A percentile compares a stretch with the other conserved stretches of the same genome.
Conservation (phyloP, 1,140 invertebrate species). For the Drosophila funebris region DNA sequence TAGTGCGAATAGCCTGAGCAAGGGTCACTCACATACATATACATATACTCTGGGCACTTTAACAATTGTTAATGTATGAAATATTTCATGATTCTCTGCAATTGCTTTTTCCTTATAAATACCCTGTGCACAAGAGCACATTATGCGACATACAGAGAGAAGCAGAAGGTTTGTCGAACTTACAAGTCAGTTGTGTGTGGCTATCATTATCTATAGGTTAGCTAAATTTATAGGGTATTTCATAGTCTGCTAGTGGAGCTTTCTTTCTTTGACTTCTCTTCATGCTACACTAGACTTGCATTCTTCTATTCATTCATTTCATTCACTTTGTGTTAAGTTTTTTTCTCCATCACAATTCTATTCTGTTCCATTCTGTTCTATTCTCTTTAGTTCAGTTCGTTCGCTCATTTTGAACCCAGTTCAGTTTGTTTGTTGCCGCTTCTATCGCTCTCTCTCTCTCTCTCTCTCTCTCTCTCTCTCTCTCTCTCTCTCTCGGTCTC, state of each 20-base stretch:
- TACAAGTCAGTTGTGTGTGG: not conserved
- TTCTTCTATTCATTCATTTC: conserved; percentile 58
- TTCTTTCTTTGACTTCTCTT: conserved; percentile 21
- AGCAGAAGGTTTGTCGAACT: not conserved
- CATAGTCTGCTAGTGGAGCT: not conserved
- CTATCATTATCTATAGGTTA: not conserved
- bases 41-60: conserved; percentile 16
- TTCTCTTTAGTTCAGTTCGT: conserved; percentile 25
- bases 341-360: conserved; percentile 8
- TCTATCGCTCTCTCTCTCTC: not conserved
- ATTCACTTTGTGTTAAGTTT: conserved; percentile 55
- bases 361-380: conserved; percentile 15
- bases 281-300: conserved; percentile 34
- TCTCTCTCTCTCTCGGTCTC: not conserved
- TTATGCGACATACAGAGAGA: not conserved
- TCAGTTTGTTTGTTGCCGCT: conserved; percentile 50
- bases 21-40: conserved; percentile 25
- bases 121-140: not conserved
- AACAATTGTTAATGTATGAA: conserved; percentile 75
- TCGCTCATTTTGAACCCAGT: conserved; percentile 51
- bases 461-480: not conserved
- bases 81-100: conserved; percentile 77
- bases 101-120: conserved; percentile 42
- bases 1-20: not conserved
- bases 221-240: not conserved